Evolutionary conservation across 2,113 vertebrate genomes (phyloP), one percentile per base, ranked within the genome.

Genomic region (Cathartes aura): DNA sequence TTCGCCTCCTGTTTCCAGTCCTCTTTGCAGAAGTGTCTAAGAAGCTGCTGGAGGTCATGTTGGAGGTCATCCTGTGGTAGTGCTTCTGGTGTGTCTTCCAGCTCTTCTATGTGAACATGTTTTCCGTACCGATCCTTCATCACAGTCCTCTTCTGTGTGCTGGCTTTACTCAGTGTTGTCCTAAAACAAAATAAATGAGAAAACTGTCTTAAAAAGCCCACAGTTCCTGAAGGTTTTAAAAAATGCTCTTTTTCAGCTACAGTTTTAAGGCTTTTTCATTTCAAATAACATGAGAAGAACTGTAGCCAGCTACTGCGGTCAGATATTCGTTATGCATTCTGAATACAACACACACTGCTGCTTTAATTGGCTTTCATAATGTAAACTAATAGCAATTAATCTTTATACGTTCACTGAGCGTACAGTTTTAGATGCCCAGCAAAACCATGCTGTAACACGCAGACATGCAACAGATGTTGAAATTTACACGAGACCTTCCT

Each of bases 71-170:
- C 99, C 50, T 97, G 99, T 68, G 98, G 98, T 96, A 98, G 97
- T 30, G 98, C 98, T 90, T 99, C 98, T 20, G 98, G 98, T 60
- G 98, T 98, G 96, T 99, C 99, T 93, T 99, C 99, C 98, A 99
- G 98, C 80, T 98, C 98, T 98, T 99, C 99, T 97, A 99, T 96
- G 88, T 98, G 98, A 95, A 99, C 97, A 1, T 97, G 98, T 97
- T 99, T 99, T 96, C 99, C 98, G 32, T 95, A 98, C 98, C 78
- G 97, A 70, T 99, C 99, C 98, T 98, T 99, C 99, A 99, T 99
- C 98, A 99, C 99, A n/a, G 99, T 99, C 98, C 99, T 99, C 99
- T 99, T 99, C 98, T 99, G 99, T 24, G 98, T 99, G 71, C 97
- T 98, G 43, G 98, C 98, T 98, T 99, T 99, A 99, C 53, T 98